Percentiles rank a stretch among this genome's conserved stretches.
Evolutionary conservation across 2,888 invertebrate species (phyloP).

Genomic region (Gymnocheta viridis): DNA sequence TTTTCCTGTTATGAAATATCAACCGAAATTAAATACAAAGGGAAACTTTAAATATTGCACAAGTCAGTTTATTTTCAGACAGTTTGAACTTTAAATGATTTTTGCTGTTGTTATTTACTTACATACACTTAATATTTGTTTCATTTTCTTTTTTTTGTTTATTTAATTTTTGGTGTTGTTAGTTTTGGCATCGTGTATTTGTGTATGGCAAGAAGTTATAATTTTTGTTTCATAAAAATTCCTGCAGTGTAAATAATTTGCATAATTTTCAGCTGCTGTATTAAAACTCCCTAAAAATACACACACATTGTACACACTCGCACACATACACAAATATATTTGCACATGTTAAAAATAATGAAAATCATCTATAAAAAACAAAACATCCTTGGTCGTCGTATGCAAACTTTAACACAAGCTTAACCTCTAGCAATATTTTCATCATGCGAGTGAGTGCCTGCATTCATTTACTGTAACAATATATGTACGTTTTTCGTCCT

Average conservation of each 20-base stretch:
- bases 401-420: constrained; percentile 51
- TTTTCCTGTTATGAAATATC: neutral
- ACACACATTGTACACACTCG: neutral
- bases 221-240: constrained; percentile 66
- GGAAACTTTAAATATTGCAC: neutral
- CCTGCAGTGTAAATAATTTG: constrained; percentile 64
- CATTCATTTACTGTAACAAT: constrained; percentile 29
- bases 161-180: constrained; percentile 1
- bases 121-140: constrained; percentile 45
- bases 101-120: constrained; percentile 57
- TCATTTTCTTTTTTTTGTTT: constrained; percentile 16
- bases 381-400: constrained; percentile 30
- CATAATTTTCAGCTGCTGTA: constrained; percentile 67
- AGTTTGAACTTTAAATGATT: constrained; percentile 63
- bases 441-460: constrained; percentile 30
- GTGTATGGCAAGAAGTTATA: constrained; percentile 54
- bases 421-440: constrained; percentile 62
- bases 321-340: constrained; percentile 9
- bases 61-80: constrained; percentile 55
- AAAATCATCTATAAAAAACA: constrained; percentile 53
- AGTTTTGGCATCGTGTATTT: neutral
- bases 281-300: constrained; percentile 34
- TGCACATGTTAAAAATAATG: constrained; percentile 55
- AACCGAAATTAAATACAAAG: neutral
- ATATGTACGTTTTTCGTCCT: constrained; percentile 21